Percentiles rank a stretch among this genome's conserved stretches.
Conservation (phyloP, 2,797 vertebrate genomes). For the Paedocypris micromegethes region DNA sequence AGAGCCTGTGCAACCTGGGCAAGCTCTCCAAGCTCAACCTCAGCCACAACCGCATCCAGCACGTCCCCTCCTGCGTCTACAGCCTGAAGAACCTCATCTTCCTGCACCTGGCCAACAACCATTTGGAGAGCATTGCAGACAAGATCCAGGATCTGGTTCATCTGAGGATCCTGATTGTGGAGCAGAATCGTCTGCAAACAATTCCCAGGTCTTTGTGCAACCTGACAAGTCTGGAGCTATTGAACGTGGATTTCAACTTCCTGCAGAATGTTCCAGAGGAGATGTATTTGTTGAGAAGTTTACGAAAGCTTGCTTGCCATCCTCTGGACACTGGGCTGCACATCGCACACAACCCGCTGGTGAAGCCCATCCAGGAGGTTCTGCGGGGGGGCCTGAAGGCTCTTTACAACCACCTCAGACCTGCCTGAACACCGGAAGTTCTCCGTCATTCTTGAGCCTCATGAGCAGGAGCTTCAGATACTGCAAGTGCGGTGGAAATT, state of each 20-base stretch:
- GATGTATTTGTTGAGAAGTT: slow-evolving; percentile 75
- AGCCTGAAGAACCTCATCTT: slow-evolving; percentile 80
- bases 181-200: slow-evolving; percentile 79
- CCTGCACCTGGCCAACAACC: slow-evolving; percentile 84
- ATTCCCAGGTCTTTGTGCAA: slow-evolving; percentile 82
- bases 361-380: slow-evolving; percentile 82
- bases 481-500: no score
- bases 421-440: slow-evolving; percentile 49
- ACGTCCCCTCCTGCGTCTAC: slow-evolving; percentile 86
- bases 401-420: slow-evolving; percentile 73
- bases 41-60: slow-evolving; percentile 81
- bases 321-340: slow-evolving; percentile 93
- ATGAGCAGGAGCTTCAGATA: no score
- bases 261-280: slow-evolving; percentile 83
- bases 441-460: no score
- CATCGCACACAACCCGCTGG: slow-evolving; percentile 82
- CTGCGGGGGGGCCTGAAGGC: slow-evolving; percentile 80
- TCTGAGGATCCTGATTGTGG: slow-evolving; percentile 85
- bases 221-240: slow-evolving; percentile 75
- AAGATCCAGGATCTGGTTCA: slow-evolving; percentile 82
- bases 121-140: slow-evolving; percentile 83
- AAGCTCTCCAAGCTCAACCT: slow-evolving; percentile 85
- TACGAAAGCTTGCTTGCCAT: slow-evolving; percentile 82
- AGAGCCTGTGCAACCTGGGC: slow-evolving; percentile 69
- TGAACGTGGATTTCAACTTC: slow-evolving; percentile 84